These are phyloP conservation scores for Hyphantria cunea DNA, from an alignment of 1,140 invertebrate genomes.

Conservation along the genomic window DNA sequence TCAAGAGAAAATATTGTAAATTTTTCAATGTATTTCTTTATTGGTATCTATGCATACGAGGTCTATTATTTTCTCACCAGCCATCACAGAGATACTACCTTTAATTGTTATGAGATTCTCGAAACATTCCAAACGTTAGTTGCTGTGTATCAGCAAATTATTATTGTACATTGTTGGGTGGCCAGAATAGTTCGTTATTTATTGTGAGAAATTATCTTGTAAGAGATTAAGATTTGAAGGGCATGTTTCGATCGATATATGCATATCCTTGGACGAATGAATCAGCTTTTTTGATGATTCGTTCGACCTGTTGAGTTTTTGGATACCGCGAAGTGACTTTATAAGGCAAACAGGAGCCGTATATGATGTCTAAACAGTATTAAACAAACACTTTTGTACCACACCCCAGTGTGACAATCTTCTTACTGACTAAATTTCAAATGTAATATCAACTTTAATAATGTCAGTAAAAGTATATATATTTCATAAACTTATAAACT, in stretches of 20 bases:
- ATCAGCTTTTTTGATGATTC: too few species aligned
- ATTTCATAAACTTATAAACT: neutral
- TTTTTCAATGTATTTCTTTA: too few species aligned
- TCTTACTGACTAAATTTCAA: slow-evolving; percentile 4
- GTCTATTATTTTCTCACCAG: neutral
- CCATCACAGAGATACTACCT: neutral
- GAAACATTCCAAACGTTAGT: slow-evolving; percentile 39
- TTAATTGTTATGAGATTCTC: slow-evolving; percentile 28
- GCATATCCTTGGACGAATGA: too few species aligned
- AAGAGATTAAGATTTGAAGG: neutral
- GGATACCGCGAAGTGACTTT: neutral
- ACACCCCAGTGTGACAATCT: slow-evolving; percentile 17
- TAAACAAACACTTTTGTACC: slow-evolving; percentile 17
- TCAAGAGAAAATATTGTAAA: too few species aligned
- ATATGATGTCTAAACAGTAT: slow-evolving; percentile 8
- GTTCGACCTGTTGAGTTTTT: too few species aligned
- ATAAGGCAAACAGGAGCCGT: too few species aligned
- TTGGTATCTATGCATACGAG: too few species aligned
- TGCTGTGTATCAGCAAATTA: slow-evolving; percentile 2
- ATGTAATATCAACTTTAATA: too few species aligned
- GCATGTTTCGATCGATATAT: neutral
- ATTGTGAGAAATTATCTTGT: neutral
- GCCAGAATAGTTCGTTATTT: slow-evolving; percentile 8
- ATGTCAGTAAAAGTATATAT: too few species aligned
- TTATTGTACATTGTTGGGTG: slow-evolving; percentile 15